A percentile compares a stretch with the other conserved stretches of the same genome.
phyloP scores from a whole-genome alignment of 2,113 vertebrate genomes.

The Tympanuchus pallidicinctus region DNA sequence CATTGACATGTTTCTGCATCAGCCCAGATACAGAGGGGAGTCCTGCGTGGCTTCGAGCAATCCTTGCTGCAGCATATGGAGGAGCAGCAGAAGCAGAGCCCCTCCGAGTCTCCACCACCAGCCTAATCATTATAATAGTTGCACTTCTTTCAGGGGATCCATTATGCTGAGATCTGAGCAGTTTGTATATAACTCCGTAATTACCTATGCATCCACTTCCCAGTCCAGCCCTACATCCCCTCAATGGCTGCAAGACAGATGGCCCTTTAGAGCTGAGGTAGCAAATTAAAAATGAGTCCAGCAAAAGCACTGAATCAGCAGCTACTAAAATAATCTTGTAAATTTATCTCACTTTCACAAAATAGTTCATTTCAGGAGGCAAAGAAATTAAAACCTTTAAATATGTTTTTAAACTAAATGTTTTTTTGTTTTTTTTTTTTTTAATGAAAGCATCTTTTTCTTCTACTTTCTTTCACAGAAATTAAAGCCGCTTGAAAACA shows the following conservation, averaged over 20 bases:
- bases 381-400: conserved; percentile 20
- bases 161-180: conserved; percentile 44
- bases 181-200: conserved; percentile 37
- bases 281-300: conserved; percentile 3
- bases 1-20: conserved; percentile 43
- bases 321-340: conserved; percentile 12
- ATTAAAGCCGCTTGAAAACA: neutral
- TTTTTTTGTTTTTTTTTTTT: neutral
- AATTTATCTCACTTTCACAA: conserved; percentile 9
- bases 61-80: conserved; percentile 47
- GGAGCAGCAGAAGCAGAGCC: conserved; percentile 51
- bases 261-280: conserved; percentile 51
- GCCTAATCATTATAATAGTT: conserved; percentile 46
- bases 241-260: conserved; percentile 52
- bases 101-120: neutral
- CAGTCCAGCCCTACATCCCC: conserved; percentile 28
- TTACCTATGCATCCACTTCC: conserved; percentile 45
- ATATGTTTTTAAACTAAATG: neutral
- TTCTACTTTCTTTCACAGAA: neutral
- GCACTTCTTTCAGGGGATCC: conserved; percentile 50
- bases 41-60: conserved; percentile 15
- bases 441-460: neutral
- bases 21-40: conserved; percentile 12
- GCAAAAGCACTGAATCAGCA: conserved; percentile 57
- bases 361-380: neutral